Percentiles rank a stretch among this genome's conserved stretches.
phyloP scores from a whole-genome alignment of 2,797 vertebrate genomes.

The Neostethus bicornis region DNA sequence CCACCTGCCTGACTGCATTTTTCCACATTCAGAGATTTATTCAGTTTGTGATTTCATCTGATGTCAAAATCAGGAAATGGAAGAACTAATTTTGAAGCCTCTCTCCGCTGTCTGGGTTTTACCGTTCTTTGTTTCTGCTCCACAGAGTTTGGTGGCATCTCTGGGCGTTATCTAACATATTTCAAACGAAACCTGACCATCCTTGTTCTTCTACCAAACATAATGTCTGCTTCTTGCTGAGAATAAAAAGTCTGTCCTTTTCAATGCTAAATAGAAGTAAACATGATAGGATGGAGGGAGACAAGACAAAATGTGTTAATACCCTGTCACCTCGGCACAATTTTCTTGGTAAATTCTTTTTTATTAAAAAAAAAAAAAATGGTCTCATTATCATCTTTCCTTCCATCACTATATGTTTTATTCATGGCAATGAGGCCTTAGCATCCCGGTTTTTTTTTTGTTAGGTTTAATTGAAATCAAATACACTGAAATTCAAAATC shows the following conservation, averaged over 20 bases:
- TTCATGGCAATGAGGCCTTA: too few species aligned
- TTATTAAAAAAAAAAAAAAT: too few species aligned
- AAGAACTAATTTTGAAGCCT: slow-evolving; percentile 7
- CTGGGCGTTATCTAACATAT: slow-evolving; percentile 19
- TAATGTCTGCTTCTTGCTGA: slow-evolving; percentile 12
- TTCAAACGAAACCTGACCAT: slow-evolving; percentile 52
- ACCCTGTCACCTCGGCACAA: too few species aligned
- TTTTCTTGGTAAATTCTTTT: too few species aligned
- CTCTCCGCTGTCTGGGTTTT: slow-evolving; percentile 7
- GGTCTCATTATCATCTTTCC: too few species aligned
- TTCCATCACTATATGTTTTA: too few species aligned
- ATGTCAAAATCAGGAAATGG: slow-evolving; percentile 5
- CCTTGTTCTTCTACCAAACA: neutral
- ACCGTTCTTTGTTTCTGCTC: slow-evolving; percentile 7
- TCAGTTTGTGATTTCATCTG: slow-evolving; percentile 24
- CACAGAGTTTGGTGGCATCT: slow-evolving; percentile 3
- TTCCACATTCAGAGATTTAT: too few species aligned
- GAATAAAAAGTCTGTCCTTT: slow-evolving; percentile 46
- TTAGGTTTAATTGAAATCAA: too few species aligned
- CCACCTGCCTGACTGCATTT: neutral
- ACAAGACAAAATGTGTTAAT: too few species aligned
- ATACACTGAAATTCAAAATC: too few species aligned
- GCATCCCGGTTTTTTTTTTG: too few species aligned
- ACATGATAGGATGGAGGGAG: slow-evolving; percentile 6
- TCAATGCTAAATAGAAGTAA: neutral